Base-by-base conservation (phyloP, 2,888 invertebrate species). In the Alloscopus bannaensis region DNA sequence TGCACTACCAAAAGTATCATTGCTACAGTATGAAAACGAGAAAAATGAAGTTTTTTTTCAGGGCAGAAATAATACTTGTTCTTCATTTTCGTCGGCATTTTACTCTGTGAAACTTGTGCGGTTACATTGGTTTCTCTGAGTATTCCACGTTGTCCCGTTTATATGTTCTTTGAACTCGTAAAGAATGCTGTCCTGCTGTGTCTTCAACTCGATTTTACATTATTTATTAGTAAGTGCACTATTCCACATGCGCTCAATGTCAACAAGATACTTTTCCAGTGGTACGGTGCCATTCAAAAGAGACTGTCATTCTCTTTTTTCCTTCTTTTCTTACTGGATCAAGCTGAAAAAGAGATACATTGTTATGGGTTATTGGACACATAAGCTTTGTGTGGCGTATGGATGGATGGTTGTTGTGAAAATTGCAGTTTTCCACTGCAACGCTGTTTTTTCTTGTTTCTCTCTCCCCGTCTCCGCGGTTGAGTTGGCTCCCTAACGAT, bases 401-500 rank as follows among this genome's bases (percentile, higher is more conserved):
- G 24, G 22, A 18, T 22, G 52, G 2, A 22, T 52, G 4, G 36
- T 62, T 59, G 62, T 71, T 50, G 60, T 50, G 71, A 72, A 72
- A 72, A 72, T 60, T 42, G 29, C 55, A 64, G 72, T 57, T 65
- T 65, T 71, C 26, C 26, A 31, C 62, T 62, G 40, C 62, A 71
- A 26, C 45, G 50, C 36, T 52, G 64, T 69, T 71, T 72, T 72
- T 65, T n/a, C n/a, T n/a, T n/a, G n/a, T n/a, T n/a, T n/a, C n/a
- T n/a, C n/a, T n/a, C n/a, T n/a, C n/a, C n/a, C n/a, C n/a, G n/a
- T n/a, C n/a, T 72, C 72, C 50, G 18, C 72, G 72, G 64, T 64
- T 72, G 72, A 72, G 72, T 72, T 64, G 52, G 64, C 55, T 64
- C 72, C 65, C 65, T 42, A 55, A 72, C 72, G 6, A 57, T 57